Evolutionary conservation across 2,888 invertebrate species (phyloP), one percentile per base, ranked within the genome.

Genomic region (Lasioglossum marginatum): DNA sequence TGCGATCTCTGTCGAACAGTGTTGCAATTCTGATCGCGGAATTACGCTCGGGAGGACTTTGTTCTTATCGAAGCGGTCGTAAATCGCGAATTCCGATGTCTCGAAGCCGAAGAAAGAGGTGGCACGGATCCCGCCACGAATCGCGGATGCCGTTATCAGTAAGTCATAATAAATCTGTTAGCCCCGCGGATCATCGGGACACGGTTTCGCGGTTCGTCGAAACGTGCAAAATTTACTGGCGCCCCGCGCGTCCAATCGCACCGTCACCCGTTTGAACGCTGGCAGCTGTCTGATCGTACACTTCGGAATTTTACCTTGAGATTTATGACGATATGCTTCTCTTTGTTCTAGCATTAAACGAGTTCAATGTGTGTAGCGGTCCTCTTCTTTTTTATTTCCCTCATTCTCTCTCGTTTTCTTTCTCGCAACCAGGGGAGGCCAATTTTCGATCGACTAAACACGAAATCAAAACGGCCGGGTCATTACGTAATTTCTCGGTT

Each of bases 61-160:
- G 88, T 87, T 89, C 91, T 92, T 92, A 92, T 92, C 92, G 92
- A 92, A 85, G 73, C 86, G 79, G 82, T 89, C 89, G 89, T 92
- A 92, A 92, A 92, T 92, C 89, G 89, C 48, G 68, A 68, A 74
- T 48, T 72, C 81, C 79, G 85, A 76, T 82, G 79, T 82, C 85
- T 84, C 82, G 40, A 76, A 73, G 81, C 52, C 71, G 73, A 66
- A 75, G 73, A 83, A 66, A 74, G 77, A 83, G 79, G 71, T 60
- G 71, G 60, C 79, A 81, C 83, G 60, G 76, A 8, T 79, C 85
- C 83, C 88, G 86, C 88, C 85, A 77, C 68, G 84, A 86, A 83
- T 83, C 60, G 82, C 60, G 63, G 77, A 63, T 77, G 79, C 45
- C 78, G 86, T 90, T 90, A 90, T 90, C 88, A 83, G 34, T 73